These are phyloP conservation scores for Autographa gamma DNA, from an alignment of 2,888 invertebrate genomes.

Conservation along the genomic window DNA sequence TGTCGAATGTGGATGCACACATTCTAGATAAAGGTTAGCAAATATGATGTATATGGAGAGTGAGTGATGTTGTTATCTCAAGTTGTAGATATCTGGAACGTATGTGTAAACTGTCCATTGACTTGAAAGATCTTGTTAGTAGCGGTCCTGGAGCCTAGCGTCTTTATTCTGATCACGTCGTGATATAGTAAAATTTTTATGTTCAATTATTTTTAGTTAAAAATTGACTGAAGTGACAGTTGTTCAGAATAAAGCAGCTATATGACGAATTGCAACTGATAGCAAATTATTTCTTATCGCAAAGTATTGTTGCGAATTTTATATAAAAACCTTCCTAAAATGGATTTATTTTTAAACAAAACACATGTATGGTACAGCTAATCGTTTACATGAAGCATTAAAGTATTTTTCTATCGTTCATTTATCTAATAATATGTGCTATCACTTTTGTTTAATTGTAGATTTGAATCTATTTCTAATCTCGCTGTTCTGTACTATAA, in stretches of 20 bases:
- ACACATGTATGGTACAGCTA: slow-evolving; percentile 78
- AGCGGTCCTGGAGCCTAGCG: slow-evolving; percentile 70
- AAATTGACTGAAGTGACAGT: slow-evolving; percentile 75
- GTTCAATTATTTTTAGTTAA: slow-evolving; percentile 80
- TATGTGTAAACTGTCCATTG: slow-evolving; percentile 56
- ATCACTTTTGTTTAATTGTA: slow-evolving; percentile 77
- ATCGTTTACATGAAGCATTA: slow-evolving; percentile 86
- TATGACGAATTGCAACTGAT: slow-evolving; percentile 74
- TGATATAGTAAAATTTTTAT: slow-evolving; percentile 78
- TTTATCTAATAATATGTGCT: slow-evolving; percentile 65
- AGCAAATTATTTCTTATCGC: slow-evolving; percentile 82
- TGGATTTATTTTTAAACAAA: slow-evolving; percentile 74
- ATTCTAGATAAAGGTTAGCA: slow-evolving; percentile 60
- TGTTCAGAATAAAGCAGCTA: slow-evolving; percentile 75
- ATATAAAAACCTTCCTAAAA: slow-evolving; percentile 63
- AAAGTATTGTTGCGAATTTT: slow-evolving; percentile 81
- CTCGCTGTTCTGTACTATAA: slow-evolving; percentile 80
- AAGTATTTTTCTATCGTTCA: slow-evolving; percentile 77
- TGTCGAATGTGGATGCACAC: slow-evolving; percentile 47
- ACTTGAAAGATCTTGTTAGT: slow-evolving; percentile 66
- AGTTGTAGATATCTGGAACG: slow-evolving; percentile 48
- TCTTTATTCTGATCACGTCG: slow-evolving; percentile 71
- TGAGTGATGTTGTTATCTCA: slow-evolving; percentile 48
- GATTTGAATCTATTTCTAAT: slow-evolving; percentile 84
- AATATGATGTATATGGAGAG: slow-evolving; percentile 47